These are phyloP conservation scores for Australoheros scitulus DNA, from an alignment of 2,113 vertebrate genomes.

Conservation along the genomic window DNA sequence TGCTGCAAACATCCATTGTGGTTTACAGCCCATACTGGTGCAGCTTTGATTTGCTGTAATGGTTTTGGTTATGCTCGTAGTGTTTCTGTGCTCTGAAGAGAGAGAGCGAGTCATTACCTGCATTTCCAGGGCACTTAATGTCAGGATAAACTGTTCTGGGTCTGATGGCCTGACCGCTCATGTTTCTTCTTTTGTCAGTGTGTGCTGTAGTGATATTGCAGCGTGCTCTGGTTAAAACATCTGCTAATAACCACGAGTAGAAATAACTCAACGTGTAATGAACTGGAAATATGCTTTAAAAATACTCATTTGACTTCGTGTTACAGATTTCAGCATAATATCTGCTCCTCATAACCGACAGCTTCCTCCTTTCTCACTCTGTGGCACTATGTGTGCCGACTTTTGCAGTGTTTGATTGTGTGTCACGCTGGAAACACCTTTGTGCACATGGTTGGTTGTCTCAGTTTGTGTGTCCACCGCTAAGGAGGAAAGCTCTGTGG, in stretches of 20 bases:
- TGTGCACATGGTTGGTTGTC: conserved; percentile 11
- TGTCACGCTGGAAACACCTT: not conserved
- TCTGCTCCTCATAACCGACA: not conserved
- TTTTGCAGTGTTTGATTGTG: not conserved
- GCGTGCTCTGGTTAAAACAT: not conserved
- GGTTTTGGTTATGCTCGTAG: not conserved
- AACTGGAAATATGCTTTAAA: not conserved
- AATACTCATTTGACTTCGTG: not conserved
- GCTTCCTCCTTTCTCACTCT: not conserved
- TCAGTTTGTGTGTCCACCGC: conserved; percentile 31
- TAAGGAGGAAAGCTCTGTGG: conserved; percentile 39
- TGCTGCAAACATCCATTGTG: not conserved
- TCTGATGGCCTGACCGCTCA: not conserved
- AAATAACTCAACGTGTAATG: not conserved
- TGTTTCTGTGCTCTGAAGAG: not conserved
- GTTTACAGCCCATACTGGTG: not conserved
- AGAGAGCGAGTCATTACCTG: not conserved
- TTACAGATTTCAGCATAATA: not conserved
- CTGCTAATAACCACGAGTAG: not conserved
- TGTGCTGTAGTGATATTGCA: not conserved
- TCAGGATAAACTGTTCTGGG: not conserved
- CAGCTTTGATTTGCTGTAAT: not conserved
- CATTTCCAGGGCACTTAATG: not conserved
- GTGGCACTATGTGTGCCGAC: not conserved
- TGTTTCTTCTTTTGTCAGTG: not conserved